Evolutionary conservation across 2,113 vertebrate genomes (phyloP).

Genomic region (Alligator sinensis): DNA sequence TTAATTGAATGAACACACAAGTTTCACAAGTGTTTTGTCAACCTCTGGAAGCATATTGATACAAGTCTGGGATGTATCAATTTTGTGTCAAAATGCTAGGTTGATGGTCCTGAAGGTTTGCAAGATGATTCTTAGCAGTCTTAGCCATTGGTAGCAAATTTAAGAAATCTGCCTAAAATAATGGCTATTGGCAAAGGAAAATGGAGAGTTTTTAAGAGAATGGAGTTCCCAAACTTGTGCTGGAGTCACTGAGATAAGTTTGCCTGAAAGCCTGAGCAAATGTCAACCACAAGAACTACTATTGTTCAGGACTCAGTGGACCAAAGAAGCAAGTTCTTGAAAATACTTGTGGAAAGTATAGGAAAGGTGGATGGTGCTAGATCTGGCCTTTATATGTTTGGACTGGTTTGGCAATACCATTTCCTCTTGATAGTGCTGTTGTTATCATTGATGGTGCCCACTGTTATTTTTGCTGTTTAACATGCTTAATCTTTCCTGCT

Average conservation of each 20-base stretch:
- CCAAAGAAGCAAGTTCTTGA: background rate
- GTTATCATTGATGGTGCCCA: background rate
- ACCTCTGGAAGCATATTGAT: too few relatives aligned
- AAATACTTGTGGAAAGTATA: background rate
- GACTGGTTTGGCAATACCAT: background rate
- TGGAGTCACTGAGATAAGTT: background rate
- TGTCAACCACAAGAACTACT: background rate
- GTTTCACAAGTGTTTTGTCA: too few relatives aligned
- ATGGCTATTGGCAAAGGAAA: too few relatives aligned
- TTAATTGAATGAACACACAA: too few relatives aligned
- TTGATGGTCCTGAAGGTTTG: too few relatives aligned
- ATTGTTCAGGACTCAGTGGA: background rate
- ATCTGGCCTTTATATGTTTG: background rate
- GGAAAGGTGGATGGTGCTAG: background rate
- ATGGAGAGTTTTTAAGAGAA: too few relatives aligned
- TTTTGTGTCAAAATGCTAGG: too few relatives aligned
- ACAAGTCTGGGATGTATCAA: too few relatives aligned
- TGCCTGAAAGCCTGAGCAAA: background rate
- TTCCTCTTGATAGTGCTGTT: background rate
- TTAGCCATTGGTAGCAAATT: too few relatives aligned
- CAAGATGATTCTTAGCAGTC: too few relatives aligned
- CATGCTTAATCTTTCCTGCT: background rate
- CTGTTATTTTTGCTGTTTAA: background rate
- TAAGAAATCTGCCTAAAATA: too few relatives aligned
- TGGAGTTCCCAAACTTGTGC: background rate